Percentiles rank a stretch among this genome's conserved stretches.
phyloP scores from a whole-genome alignment of 2,888 invertebrate genomes.

The Petrolisthes cinctipes region DNA sequence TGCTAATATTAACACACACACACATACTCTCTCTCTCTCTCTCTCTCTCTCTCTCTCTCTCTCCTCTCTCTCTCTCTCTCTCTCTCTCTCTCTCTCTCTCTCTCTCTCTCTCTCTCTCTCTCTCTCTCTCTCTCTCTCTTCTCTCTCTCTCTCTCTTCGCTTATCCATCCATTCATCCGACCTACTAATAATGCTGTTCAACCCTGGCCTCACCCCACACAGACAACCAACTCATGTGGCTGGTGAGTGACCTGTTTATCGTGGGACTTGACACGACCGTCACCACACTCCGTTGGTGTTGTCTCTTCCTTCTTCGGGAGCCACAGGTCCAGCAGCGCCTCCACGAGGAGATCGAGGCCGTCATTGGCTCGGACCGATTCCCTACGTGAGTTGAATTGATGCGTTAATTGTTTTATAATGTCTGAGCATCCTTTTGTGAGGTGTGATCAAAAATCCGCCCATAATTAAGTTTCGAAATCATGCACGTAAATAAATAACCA shows the following conservation, averaged over 20 bases:
- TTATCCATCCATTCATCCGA: neutral
- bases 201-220: neutral
- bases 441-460: no score
- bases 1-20: no score
- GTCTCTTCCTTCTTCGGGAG: conserved; percentile 45
- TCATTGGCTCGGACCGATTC: conserved; percentile 47
- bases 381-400: conserved; percentile 34
- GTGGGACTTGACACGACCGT: conserved; percentile 64
- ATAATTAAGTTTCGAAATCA: no score
- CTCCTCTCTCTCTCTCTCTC: neutral
- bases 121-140: neutral
- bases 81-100: neutral
- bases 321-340: conserved; percentile 44
- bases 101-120: neutral
- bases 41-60: neutral
- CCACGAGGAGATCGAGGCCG: conserved; percentile 44
- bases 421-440: neutral
- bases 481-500: no score
- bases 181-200: neutral
- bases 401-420: neutral
- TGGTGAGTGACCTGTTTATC: conserved; percentile 62
- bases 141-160: neutral
- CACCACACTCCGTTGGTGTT: conserved; percentile 60
- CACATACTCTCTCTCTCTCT: neutral
- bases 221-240: conserved; percentile 62